Percentiles rank a stretch among this genome's conserved stretches.
These are phyloP conservation scores for Spheniscus mendiculus DNA, from an alignment of 2,113 vertebrate genomes.

Conservation along the genomic window DNA sequence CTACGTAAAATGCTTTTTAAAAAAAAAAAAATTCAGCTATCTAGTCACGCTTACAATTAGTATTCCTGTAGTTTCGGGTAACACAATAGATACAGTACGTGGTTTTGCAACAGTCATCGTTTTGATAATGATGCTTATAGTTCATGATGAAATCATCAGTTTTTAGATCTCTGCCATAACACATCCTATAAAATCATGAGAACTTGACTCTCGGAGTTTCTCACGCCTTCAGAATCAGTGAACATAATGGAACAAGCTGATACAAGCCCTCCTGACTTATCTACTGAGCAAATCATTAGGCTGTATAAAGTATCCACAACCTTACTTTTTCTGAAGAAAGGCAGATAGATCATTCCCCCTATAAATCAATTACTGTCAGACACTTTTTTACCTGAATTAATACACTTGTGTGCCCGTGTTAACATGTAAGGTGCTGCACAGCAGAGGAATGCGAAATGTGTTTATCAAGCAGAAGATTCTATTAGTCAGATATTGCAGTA, in stretches of 20 bases:
- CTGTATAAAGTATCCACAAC: conserved; percentile 64
- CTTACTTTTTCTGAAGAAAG: conserved; percentile 47
- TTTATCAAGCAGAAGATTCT: conserved; percentile 27
- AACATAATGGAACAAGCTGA: conserved; percentile 81
- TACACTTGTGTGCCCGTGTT: background rate
- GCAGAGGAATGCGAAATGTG: background rate
- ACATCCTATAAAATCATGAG: conserved; percentile 89
- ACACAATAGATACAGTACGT: conserved; percentile 67
- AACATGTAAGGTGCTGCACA: background rate
- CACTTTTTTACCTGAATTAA: background rate
- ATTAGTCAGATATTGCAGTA: conserved; percentile 31
- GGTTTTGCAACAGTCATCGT: conserved; percentile 82
- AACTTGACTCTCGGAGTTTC: conserved; percentile 90
- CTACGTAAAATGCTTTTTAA: background rate
- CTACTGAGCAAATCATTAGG: conserved; percentile 56
- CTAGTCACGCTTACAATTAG: conserved; percentile 30
- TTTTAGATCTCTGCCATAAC: conserved; percentile 83
- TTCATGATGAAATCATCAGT: conserved; percentile 82
- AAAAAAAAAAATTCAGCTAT: background rate
- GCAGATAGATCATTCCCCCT: conserved; percentile 32
- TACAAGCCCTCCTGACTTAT: conserved; percentile 84
- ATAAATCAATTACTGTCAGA: conserved; percentile 29
- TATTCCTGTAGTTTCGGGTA: conserved; percentile 60
- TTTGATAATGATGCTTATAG: conserved; percentile 75
- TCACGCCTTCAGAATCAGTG: conserved; percentile 88